Evolutionary conservation across 2,797 vertebrate species (phyloP).

Genomic region (Calcarius lapponicus): DNA sequence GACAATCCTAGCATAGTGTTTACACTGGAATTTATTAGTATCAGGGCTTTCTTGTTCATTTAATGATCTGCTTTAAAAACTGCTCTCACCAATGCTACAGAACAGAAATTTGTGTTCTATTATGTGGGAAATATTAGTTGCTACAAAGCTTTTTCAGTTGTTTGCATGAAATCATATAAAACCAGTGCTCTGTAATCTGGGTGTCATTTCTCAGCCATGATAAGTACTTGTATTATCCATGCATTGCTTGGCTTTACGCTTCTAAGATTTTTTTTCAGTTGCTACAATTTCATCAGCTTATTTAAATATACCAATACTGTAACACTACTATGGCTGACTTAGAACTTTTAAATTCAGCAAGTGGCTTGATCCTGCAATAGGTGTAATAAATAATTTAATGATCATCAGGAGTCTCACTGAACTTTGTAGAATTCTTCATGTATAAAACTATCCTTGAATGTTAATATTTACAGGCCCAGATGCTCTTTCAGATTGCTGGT

Average conservation of each 20-base stretch:
- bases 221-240: background rate
- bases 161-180: background rate
- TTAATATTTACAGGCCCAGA: slow-evolving; percentile 12
- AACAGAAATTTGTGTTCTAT: background rate
- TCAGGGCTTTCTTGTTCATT: background rate
- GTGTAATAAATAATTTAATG: background rate
- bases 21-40: background rate
- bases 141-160: background rate
- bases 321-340: background rate
- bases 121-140: background rate
- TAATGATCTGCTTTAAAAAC: background rate
- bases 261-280: background rate
- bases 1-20: background rate
- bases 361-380: background rate
- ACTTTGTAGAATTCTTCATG: background rate
- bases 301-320: background rate
- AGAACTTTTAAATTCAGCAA: background rate
- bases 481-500: background rate
- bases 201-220: background rate
- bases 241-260: background rate
- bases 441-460: background rate
- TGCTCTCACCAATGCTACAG: background rate
- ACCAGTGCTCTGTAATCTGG: background rate
- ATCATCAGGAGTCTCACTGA: background rate
- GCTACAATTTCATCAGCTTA: background rate